Base-by-base conservation (phyloP, 2,113 vertebrate species). In the Gobio gobio region DNA sequence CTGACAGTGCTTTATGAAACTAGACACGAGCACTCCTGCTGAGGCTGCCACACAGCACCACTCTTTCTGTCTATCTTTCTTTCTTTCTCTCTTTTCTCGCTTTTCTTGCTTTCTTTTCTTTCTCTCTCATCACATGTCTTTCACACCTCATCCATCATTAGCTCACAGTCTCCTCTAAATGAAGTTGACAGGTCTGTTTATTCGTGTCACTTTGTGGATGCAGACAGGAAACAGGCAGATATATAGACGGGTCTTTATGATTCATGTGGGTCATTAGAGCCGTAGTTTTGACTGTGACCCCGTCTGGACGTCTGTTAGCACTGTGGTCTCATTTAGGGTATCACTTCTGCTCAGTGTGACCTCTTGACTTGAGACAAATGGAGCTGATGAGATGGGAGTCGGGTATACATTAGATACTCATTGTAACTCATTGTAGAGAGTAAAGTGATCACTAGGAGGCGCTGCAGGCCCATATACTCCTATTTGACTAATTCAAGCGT, bases 401-500 rank as follows among this genome's bases (percentile, higher is more conserved):
- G n/a, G 78, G 40, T 64, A 47, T 49, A 68, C 29, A 24, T 47
- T 58, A 18, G 26, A 64, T 47, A 29, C 29, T 12, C 56, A 22
- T 2, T 20, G 26, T 24, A 59, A 51, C 10, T 45, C 4, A 5
- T 26, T 22, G 74, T 68, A 78, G 26, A 70, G 72, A 20, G n/a
- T 49, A 59, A 4, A 3, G 9, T 26, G 56, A 24, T 90, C 93
- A 76, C 66, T 90, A 92, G 93, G 66, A 88, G 92, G 94, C 83
- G 87, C 91, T 93, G 88, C 89, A 83, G 83, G 78, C 77, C 90
- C 83, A 90, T 86, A 49, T 49, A 40, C 81, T 91, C 86, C 75
- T 66, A 5, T 72, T 61, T 80, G 61, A 51, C 29, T 33, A 16
- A 49, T 64, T 81, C 5, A 66, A 64, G 16, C 13, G 0, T 18